phyloP scores from a whole-genome alignment of 2,113 vertebrate genomes.

The Pao palembangensis region DNA sequence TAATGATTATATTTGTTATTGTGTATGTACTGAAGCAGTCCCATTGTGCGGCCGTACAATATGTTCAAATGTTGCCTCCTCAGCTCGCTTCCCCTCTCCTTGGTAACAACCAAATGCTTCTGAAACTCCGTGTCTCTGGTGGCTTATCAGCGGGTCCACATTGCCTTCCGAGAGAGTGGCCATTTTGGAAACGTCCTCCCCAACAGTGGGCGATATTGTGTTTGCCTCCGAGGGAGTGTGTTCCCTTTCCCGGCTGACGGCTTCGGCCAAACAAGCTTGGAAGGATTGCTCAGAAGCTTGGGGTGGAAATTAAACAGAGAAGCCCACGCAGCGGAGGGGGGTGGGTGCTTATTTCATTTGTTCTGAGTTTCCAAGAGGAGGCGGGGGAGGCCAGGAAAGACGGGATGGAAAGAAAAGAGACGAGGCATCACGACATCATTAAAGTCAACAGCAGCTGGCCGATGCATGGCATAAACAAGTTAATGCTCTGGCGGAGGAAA shows the following conservation, averaged over 20 bases:
- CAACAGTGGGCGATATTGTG: constrained; percentile 34
- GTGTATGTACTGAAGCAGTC: background rate
- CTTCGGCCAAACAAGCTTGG: constrained; percentile 43
- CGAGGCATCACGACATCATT: constrained; percentile 64
- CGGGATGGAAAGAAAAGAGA: background rate
- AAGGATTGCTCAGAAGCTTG: constrained; percentile 48
- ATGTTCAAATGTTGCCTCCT: constrained; percentile 4
- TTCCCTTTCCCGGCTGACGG: constrained; percentile 48
- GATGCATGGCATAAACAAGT: constrained; percentile 64
- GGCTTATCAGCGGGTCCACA: constrained; percentile 56
- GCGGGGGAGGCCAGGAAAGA: constrained; percentile 33
- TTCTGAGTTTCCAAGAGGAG: constrained; percentile 58
- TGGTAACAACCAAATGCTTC: constrained; percentile 18
- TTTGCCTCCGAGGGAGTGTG: constrained; percentile 36
- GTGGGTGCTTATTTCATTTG: constrained; percentile 64
- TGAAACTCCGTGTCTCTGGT: constrained; percentile 32
- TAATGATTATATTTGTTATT: constrained; percentile 2
- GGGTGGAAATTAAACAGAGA: constrained; percentile 56
- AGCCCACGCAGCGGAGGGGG: constrained; percentile 38
- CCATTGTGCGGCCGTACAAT: background rate
- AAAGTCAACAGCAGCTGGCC: constrained; percentile 70
- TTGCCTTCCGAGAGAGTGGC: constrained; percentile 51
- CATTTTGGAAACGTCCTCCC: constrained; percentile 41
- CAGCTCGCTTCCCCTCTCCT: background rate
- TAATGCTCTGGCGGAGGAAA: constrained; percentile 61